A percentile compares a stretch with the other conserved stretches of the same genome.
Conservation (phyloP, 2,797 vertebrate genomes). For the Propithecus deckenii region DNA sequence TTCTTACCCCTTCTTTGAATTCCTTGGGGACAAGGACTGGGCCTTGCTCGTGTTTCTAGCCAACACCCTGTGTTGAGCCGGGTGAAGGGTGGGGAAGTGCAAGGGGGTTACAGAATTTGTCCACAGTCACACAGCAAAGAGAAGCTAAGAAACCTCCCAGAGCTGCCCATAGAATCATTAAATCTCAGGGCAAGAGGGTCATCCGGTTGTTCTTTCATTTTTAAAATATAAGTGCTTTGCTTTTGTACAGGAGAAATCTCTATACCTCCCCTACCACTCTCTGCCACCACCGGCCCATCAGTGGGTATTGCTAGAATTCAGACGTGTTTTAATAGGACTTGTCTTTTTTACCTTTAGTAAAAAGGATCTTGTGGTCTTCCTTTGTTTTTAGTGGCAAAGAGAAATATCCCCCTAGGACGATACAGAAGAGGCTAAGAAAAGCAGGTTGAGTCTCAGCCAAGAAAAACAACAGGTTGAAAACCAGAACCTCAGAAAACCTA, state of each 20-base stretch:
- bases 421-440: neutral
- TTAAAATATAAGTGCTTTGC: neutral
- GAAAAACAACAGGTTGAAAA: neutral
- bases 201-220: neutral
- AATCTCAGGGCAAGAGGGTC: neutral
- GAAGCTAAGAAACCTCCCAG: neutral
- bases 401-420: neutral
- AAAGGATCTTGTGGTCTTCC: neutral
- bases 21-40: neutral
- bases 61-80: neutral
- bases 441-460: neutral
- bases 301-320: neutral
- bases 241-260: neutral
- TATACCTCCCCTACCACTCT: neutral
- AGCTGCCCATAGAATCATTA: neutral
- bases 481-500: neutral
- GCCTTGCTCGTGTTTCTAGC: neutral
- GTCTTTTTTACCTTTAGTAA: neutral
- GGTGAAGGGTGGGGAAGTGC: neutral
- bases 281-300: neutral
- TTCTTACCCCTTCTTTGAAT: neutral
- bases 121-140: neutral
- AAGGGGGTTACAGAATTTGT: neutral
- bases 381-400: conserved; percentile 21
- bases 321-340: neutral